phyloP scores from a whole-genome alignment of 2,888 invertebrate species.

The Catocala sponsa region DNA sequence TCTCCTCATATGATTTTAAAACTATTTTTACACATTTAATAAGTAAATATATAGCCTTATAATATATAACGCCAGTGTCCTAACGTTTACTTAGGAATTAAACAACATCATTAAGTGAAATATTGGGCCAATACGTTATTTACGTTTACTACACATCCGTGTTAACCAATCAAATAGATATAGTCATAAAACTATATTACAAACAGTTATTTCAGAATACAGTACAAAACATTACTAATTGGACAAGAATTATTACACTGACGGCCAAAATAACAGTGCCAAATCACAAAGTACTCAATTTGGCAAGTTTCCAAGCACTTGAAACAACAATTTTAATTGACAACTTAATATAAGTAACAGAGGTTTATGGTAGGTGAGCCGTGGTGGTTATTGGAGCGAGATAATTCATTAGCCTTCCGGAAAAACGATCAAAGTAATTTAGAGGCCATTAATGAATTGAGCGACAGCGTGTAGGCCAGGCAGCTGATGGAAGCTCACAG shows the following conservation, averaged over 20 bases:
- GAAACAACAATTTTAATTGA: conserved; percentile 55
- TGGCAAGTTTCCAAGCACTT: conserved; percentile 29
- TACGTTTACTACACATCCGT: no score
- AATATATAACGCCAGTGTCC: no score
- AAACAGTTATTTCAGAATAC: no score
- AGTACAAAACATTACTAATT: neutral
- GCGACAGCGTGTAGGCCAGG: conserved; percentile 42
- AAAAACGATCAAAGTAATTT: conserved; percentile 86
- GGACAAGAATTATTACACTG: neutral
- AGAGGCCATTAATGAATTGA: conserved; percentile 73
- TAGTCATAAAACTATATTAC: no score
- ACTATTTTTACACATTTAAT: no score
- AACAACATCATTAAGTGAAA: no score
- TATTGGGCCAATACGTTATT: no score
- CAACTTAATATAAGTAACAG: conserved; percentile 60
- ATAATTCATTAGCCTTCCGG: conserved; percentile 84
- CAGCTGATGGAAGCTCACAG: conserved; percentile 39
- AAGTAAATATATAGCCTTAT: no score
- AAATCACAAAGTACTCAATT: conserved; percentile 26
- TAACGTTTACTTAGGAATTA: no score
- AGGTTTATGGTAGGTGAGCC: conserved; percentile 55
- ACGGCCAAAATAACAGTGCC: conserved; percentile 10
- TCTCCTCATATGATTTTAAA: no score
- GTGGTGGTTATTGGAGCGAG: conserved; percentile 76
- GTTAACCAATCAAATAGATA: no score